Base-by-base conservation (phyloP, 2,888 invertebrate genomes). In the Andrena fulva region DNA sequence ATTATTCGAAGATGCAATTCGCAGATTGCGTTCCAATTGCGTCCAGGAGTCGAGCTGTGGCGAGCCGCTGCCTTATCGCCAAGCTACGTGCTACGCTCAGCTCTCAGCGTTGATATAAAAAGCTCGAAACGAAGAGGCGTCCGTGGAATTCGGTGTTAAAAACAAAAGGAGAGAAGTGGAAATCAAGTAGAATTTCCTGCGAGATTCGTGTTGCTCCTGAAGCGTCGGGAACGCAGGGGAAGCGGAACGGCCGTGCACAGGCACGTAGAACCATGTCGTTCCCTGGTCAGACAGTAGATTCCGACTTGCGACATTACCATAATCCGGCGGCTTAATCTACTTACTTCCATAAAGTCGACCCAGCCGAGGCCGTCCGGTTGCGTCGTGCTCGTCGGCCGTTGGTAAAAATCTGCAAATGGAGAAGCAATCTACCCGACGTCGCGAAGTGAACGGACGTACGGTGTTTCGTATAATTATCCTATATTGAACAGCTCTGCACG, bases 271-370 rank as follows among this genome's bases (percentile, higher is more conserved):
- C n/a, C 63, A 27, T 63, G 54, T 20, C 63, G 59, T 50, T 31
- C 24, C 59, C 42, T 71, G 50, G 71, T 72, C 77, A 29, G 66
- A 77, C 66, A 35, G 72, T 66, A 77, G 77, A 66, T 66, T 66
- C 50, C 31, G 72, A 66, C 64, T 72, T 50, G 64, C 59, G 60
- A 31, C 42, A 74, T 77, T 74, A 67, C 77, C 52, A 74, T 74
- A 62, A 77, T 67, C 52, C 75, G 31, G 62, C 62, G 42, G 76
- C 75, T 78, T 75, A 78, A 78, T 75, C 75, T 68, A 78, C 77
- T 74, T 67, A 35, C 62, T 75, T 68, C 75, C 67, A 67, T 63
- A 67, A 75, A 54, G 75, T n/a, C 48, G 67, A 48, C 54, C n/a
- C 60, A 27, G 42, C 42, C 62, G 76, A 68, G 67, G 52, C 48